Evolutionary conservation across 2,113 vertebrate genomes (phyloP), one percentile per base, ranked within the genome.

Genomic region (Myiozetetes cayanensis): DNA sequence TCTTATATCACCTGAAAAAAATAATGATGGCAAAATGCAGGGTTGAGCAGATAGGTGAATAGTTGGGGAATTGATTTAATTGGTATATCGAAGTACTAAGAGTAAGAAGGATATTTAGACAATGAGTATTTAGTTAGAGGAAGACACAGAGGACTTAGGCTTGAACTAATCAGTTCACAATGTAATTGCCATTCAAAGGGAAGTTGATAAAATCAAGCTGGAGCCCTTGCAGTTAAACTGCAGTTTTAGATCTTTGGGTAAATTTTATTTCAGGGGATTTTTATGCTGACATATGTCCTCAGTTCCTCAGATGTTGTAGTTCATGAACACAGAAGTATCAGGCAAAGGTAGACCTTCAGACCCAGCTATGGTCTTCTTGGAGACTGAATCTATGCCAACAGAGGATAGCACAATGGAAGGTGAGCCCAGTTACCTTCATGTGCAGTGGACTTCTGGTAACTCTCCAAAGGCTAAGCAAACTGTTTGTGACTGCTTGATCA

Each of bases 121-220:
- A 41, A 93, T 93, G 46, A 93, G 58, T 77, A 43, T 83, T 95
- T 94, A 87, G 85, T 89, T 90, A 84, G 66, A 81, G 85, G 67
- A 77, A 41, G 41, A 71, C 55, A 43, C 0, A 0, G 66, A 91
- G 49, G 52, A 71, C 87, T 87, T 91, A 77, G 77, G 22, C 52
- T 94, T 77, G 93, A 66, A 74, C 77, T 80, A 91, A 81, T 90
- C 81, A 87, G 85, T 94, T 95, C 56, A 66, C 84, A 65, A 59
- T 55, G 55, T 61, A 94, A 93, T 92, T 92, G 89, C 50, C 65
- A 33, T 91, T 95, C 85, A 78, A 90, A 82, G 28, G 12, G 47
- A 53, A 84, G 39, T 25, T 95, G 89, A 71, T 92, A 71, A 90
- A 94, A 93, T 88, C 80, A 94, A 86, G 53, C 66, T 31, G 43